Conservation (phyloP, 2,797 vertebrate species). For the Lagodon rhomboides region DNA sequence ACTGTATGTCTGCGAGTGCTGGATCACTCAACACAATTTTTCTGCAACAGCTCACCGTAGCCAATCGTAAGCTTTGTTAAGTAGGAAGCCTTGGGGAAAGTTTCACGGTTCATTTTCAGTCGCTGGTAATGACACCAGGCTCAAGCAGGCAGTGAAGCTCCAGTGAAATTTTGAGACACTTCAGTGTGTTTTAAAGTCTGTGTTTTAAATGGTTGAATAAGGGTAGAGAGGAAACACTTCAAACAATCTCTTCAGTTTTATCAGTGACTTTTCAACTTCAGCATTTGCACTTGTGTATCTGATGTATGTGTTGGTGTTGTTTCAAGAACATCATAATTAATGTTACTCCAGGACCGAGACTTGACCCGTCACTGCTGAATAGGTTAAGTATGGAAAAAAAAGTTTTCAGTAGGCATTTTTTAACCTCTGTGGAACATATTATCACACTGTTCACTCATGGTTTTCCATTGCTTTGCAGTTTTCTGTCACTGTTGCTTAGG, state of each 20-base stretch:
- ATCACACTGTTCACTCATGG: no score
- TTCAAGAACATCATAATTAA: no score
- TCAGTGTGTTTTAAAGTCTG: slow-evolving; percentile 14
- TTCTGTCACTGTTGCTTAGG: no score
- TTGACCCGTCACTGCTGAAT: no score
- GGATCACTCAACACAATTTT: slow-evolving; percentile 54
- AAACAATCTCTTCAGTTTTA: not conserved
- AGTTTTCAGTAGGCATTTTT: no score
- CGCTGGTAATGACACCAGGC: slow-evolving; percentile 66
- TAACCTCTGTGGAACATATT: no score
- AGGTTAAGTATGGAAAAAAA: no score
- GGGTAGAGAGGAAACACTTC: not conserved
- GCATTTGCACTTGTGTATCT: no score
- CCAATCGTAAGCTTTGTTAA: slow-evolving; percentile 69
- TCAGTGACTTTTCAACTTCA: not conserved
- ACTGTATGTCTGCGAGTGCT: slow-evolving; percentile 42
- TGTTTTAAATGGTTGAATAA: not conserved
- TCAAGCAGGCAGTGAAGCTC: slow-evolving; percentile 43
- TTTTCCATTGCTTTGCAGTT: no score
- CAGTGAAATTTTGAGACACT: slow-evolving; percentile 35
- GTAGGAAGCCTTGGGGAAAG: slow-evolving; percentile 49
- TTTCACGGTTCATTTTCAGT: slow-evolving; percentile 64
- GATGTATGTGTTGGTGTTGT: no score
- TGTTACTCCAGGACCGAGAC: no score
- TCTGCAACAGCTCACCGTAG: slow-evolving; percentile 39